Evolutionary conservation across 1,140 invertebrate genomes (phyloP).

Genomic region (Semibalanus balanoides): DNA sequence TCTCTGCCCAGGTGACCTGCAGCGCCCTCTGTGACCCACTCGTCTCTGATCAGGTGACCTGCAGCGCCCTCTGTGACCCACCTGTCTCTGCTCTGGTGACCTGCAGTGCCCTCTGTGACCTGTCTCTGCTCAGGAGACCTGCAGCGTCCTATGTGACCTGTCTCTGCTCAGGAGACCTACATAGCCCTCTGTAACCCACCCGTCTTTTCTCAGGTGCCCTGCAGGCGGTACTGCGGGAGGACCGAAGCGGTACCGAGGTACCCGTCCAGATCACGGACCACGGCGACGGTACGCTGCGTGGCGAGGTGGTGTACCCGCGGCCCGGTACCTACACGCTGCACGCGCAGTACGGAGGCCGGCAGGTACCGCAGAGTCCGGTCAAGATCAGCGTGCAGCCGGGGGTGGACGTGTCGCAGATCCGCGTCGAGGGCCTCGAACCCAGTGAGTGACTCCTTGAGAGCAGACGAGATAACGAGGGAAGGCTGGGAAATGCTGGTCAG

Average conservation of each 20-base stretch:
- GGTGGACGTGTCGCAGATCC: slow-evolving; percentile 72
- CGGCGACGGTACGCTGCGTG: slow-evolving; percentile 61
- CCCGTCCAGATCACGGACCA: slow-evolving; percentile 61
- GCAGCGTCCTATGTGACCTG: slow-evolving; percentile 9
- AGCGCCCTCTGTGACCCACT: too few relatives aligned
- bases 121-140: too few relatives aligned
- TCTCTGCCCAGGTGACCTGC: too few relatives aligned
- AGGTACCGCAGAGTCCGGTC: slow-evolving; percentile 63
- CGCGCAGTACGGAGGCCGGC: slow-evolving; percentile 57
- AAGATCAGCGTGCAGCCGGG: slow-evolving; percentile 60
- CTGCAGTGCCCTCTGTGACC: too few relatives aligned
- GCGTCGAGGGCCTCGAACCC: slow-evolving; percentile 70
- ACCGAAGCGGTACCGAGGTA: slow-evolving; percentile 47
- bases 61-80: too few relatives aligned
- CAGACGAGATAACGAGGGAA: neutral
- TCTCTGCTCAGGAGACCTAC: neutral
- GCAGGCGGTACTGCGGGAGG: neutral
- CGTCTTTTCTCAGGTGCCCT: neutral
- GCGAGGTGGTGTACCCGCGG: slow-evolving; percentile 50
- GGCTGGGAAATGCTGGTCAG: too few relatives aligned
- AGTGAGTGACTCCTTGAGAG: slow-evolving; percentile 50
- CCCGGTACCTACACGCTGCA: slow-evolving; percentile 58
- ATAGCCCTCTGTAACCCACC: slow-evolving; percentile 10
- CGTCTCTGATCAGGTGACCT: too few relatives aligned
- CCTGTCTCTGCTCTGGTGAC: too few relatives aligned